Conservation (phyloP, 2,113 vertebrate genomes). For the Acrocephalus kingi region DNA sequence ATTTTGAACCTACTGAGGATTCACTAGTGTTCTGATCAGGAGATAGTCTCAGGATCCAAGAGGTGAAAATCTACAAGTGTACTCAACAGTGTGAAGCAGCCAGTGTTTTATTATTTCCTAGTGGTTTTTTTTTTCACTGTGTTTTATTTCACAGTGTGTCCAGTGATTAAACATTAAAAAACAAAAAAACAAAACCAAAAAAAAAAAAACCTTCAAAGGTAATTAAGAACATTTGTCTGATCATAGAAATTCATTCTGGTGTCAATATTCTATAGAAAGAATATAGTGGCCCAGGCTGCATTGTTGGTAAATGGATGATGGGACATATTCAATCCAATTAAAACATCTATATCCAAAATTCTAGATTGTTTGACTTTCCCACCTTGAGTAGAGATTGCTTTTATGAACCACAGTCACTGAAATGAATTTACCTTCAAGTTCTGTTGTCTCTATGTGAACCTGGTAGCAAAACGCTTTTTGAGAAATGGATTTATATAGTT, state of each 20-base stretch:
- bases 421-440: neutral
- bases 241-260: neutral
- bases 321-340: neutral
- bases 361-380: neutral
- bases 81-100: neutral
- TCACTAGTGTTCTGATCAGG: neutral
- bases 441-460: neutral
- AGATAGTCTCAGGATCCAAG: neutral
- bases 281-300: neutral
- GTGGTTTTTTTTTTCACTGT: too few species aligned
- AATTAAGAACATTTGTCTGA: neutral
- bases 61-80: neutral
- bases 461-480: neutral
- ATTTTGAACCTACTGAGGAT: neutral
- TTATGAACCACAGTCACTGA: neutral
- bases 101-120: neutral
- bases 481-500: neutral
- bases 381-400: neutral
- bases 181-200: neutral
- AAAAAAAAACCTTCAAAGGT: neutral
- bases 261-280: neutral
- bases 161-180: neutral
- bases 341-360: neutral
- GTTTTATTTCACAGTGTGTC: neutral
- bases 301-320: neutral